Conservation (phyloP, 2,888 invertebrate genomes). For the Lysandra coridon region DNA sequence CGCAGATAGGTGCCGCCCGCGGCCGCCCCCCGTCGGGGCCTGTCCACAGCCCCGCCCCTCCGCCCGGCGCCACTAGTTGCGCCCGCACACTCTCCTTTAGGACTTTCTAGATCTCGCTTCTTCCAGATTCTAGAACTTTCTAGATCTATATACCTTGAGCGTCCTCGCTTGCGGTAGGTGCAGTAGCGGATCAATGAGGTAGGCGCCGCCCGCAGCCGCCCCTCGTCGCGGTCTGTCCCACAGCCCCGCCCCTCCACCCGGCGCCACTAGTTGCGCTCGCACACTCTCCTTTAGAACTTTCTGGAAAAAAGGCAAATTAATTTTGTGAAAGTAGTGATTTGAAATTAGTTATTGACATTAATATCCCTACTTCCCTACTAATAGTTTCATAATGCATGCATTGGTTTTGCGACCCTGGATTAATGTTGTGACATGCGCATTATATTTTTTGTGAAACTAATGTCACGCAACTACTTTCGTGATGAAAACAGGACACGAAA, state of each 20-base stretch:
- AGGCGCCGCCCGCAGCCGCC: conserved; percentile 68
- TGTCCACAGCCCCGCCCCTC: conserved; percentile 80
- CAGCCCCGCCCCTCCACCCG: conserved; percentile 69
- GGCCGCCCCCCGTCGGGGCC: conserved; percentile 76
- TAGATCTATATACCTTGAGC: conserved; percentile 56
- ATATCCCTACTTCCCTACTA: too few relatives aligned
- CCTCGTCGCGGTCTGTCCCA: conserved; percentile 82
- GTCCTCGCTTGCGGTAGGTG: conserved; percentile 59
- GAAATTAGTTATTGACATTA: too few relatives aligned
- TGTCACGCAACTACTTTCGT: too few relatives aligned
- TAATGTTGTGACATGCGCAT: too few relatives aligned
- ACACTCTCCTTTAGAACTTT: conserved; percentile 78
- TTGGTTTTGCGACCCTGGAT: too few relatives aligned
- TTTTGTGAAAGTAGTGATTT: too few relatives aligned
- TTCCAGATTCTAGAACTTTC: too few relatives aligned
- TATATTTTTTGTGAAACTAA: too few relatives aligned
- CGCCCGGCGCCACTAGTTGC: conserved; percentile 64
- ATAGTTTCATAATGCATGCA: too few relatives aligned
- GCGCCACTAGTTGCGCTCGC: conserved; percentile 64
- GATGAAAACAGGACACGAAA: too few relatives aligned
- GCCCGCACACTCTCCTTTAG: conserved; percentile 74
- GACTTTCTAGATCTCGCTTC: conserved; percentile 60
- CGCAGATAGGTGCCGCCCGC: conserved; percentile 68
- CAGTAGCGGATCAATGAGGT: conserved; percentile 71
- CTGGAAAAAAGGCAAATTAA: conserved; percentile 48